Evolutionary conservation across 2,797 vertebrate species (phyloP).

Genomic region (Trachops cirrhosus): DNA sequence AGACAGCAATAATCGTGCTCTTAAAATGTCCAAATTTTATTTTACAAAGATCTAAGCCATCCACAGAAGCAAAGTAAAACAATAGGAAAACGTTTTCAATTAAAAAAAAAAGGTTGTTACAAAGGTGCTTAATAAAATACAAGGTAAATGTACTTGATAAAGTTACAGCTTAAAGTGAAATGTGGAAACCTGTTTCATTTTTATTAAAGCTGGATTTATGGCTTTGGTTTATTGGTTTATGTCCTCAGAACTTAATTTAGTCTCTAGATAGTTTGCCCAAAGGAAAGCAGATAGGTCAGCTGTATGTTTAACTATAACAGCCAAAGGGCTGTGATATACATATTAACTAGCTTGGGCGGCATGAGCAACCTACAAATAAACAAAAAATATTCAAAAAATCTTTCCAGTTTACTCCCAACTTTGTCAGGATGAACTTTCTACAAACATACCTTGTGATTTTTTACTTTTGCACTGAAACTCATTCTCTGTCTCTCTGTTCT

Average conservation of each 20-base stretch:
- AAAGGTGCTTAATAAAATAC: slow-evolving; percentile 62
- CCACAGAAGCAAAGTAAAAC: slow-evolving; percentile 62
- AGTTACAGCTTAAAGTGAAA: slow-evolving; percentile 76
- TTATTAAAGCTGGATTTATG: slow-evolving; percentile 81
- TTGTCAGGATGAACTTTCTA: not conserved
- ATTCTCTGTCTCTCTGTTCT: not conserved
- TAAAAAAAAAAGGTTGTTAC: slow-evolving; percentile 66
- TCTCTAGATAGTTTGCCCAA: slow-evolving; percentile 61
- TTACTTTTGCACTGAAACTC: not conserved
- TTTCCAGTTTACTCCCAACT: not conserved
- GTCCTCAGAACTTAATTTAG: slow-evolving; percentile 77
- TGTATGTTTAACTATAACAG: slow-evolving; percentile 42
- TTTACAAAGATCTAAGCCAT: slow-evolving; percentile 47
- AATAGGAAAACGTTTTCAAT: slow-evolving; percentile 72
- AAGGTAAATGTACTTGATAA: slow-evolving; percentile 73
- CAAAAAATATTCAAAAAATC: not conserved
- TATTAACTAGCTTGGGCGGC: not conserved
- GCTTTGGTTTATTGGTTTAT: slow-evolving; percentile 79
- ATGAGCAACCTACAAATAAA: not conserved
- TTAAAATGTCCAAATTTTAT: slow-evolving; percentile 32
- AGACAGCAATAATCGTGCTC: not conserved
- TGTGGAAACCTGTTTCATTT: slow-evolving; percentile 74
- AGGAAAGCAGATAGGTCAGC: slow-evolving; percentile 56
- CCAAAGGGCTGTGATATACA: slow-evolving; percentile 35
- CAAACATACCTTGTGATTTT: not conserved